Base-by-base conservation (phyloP, 2,113 vertebrate genomes). In the Dissostichus mawsoni region DNA sequence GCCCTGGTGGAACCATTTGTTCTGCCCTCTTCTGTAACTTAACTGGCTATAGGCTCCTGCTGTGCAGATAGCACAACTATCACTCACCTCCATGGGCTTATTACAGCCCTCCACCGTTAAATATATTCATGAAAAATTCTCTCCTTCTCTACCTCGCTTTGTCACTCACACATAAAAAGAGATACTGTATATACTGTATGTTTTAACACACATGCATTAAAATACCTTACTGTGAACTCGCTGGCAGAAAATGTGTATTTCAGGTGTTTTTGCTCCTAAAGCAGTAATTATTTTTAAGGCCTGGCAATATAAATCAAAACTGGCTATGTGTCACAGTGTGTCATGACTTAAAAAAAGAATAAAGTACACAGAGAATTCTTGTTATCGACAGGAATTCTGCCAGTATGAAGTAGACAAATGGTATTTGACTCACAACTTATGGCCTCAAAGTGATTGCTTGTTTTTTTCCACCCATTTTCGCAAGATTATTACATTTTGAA, bases 111-210 rank as follows among this genome's bases (percentile, higher is more conserved):
- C 72, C 75, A 66, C 81, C 73, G 76, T 90, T 91, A 92, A 94
- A 92, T 86, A 92, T 93, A 94, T 94, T 94, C 92, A 93, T 93
- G 94, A 92, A 91, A 92, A 85, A 78, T 76, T 76, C 81, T 75
- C 69, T 78, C 47, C 65, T 71, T 63, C 74, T 76, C 68, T 45
- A 41, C 78, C 47, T 20, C 56, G 76, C 81, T 83, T 36, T 68
- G 62, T 23, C 62, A 63, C 44, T 55, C 73, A 9, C 29, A 36
- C 14, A 33, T 16, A 10, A 10, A 74, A n/a, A 61, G 47, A 75
- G 11, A 63, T 52, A 82, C 59, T 25, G 20, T 23, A 4, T 45
- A 64, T 45, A 47, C 16, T 68, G 12, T 69, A 18, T 67, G 18
- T 18, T 33, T 33, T 29, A 5, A 72, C 52, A 63, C 62, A 78